Conservation (phyloP, 2,797 vertebrate species). For the Poecilia velifera region DNA sequence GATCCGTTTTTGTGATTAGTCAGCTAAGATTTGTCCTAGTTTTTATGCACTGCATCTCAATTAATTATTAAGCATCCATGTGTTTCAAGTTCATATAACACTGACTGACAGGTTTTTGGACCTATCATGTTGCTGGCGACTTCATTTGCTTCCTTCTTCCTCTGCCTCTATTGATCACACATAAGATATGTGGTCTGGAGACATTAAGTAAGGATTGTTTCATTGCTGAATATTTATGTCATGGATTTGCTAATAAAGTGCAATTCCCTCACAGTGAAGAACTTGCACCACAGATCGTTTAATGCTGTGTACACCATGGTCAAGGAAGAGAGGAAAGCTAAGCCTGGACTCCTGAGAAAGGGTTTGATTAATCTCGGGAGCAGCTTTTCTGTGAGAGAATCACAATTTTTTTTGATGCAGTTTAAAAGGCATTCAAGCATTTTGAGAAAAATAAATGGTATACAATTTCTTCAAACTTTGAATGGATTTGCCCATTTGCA, state of each 20-base stretch:
- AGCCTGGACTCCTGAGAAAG: background rate
- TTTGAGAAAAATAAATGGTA: background rate
- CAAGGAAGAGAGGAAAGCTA: background rate
- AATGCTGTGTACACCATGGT: background rate
- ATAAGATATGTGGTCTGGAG: background rate
- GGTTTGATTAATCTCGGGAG: background rate
- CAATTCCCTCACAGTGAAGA: background rate
- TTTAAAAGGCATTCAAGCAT: background rate
- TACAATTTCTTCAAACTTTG: background rate
- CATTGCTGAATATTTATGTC: conserved; percentile 1
- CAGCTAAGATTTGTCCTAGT: conserved; percentile 5
- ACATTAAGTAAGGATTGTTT: background rate
- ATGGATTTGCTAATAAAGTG: background rate
- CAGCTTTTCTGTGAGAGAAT: background rate
- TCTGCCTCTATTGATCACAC: conserved; percentile 3
- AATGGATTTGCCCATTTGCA: background rate
- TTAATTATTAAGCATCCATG: conserved; percentile 3
- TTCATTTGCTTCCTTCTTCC: background rate
- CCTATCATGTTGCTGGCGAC: background rate
- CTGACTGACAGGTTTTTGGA: conserved; percentile 8
- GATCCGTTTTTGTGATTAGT: conserved; percentile 1
- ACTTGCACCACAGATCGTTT: background rate
- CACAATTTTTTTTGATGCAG: background rate
- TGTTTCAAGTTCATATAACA: conserved; percentile 11
- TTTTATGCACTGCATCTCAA: background rate